Conservation (phyloP, 37 sponge, comb jelly and placozoan species). For the Mnemiopsis leidyi region DNA sequence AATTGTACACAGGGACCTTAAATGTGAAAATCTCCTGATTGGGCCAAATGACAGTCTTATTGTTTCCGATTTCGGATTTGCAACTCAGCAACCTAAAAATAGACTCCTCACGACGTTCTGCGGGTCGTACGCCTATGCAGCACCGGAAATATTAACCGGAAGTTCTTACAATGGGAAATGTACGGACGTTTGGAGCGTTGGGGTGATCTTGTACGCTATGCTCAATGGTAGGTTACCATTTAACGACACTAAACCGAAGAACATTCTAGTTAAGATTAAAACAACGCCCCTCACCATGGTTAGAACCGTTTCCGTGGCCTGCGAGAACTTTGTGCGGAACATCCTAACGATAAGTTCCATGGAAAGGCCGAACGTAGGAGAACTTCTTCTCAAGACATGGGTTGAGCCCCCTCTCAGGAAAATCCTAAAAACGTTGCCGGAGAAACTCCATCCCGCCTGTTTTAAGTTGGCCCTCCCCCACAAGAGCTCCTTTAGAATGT, state of each 20-base stretch:
- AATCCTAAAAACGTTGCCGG: neutral
- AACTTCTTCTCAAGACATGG: conserved; percentile 16
- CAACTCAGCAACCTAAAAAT: conserved; percentile 37
- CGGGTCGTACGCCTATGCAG: conserved; percentile 95
- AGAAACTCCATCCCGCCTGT: neutral
- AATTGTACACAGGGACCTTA: conserved; percentile 78
- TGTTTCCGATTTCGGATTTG: conserved; percentile 90
- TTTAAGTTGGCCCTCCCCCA: neutral
- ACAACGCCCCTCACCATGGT: conserved; percentile 65
- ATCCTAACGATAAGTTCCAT: conserved; percentile 6
- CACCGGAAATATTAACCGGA: conserved; percentile 87
- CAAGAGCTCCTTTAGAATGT: conserved; percentile 14
- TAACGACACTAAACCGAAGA: conserved; percentile 80
- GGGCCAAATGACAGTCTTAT: conserved; percentile 68
- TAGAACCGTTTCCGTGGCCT: conserved; percentile 41
- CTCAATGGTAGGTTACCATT: conserved; percentile 82
- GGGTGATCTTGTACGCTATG: conserved; percentile 89
- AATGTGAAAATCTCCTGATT: conserved; percentile 92
- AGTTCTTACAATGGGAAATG: conserved; percentile 78
- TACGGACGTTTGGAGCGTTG: conserved; percentile 95
- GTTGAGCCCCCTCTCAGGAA: conserved; percentile 5
- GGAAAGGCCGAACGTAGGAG: conserved; percentile 26
- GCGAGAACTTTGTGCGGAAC: conserved; percentile 30
- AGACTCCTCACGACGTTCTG: conserved; percentile 79
- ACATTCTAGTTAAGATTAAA: conserved; percentile 72